These are phyloP conservation scores for Orbicella faveolata DNA, from an alignment of 64 coral and sea anemone genomes.

Conservation along the genomic window DNA sequence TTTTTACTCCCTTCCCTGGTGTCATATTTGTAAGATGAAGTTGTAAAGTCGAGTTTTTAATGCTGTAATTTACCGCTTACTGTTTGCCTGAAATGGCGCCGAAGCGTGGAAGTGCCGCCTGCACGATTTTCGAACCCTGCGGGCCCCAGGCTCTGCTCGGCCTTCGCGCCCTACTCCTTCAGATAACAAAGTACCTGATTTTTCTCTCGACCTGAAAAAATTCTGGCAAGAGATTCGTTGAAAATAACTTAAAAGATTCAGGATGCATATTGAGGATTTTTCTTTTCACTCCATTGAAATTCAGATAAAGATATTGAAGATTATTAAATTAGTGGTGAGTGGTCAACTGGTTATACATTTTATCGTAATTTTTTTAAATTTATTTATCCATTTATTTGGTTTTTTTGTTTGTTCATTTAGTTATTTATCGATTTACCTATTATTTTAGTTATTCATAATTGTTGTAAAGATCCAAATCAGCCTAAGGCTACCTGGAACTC, in stretches of 20 bases:
- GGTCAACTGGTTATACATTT: too few species aligned
- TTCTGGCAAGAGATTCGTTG: not conserved
- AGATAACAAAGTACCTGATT: too few species aligned
- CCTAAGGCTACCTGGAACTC: too few species aligned
- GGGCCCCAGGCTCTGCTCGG: not conserved
- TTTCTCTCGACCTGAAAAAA: too few species aligned
- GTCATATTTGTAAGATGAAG: slow-evolving; percentile 12
- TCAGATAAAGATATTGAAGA: not conserved
- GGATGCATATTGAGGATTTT: too few species aligned
- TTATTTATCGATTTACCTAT: not conserved
- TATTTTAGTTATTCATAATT: not conserved
- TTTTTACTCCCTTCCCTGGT: not conserved
- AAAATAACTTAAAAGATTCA: too few species aligned
- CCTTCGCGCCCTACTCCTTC: not conserved
- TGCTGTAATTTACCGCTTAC: not conserved
- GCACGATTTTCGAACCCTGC: not conserved
- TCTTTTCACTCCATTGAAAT: too few species aligned
- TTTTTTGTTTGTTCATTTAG: not conserved
- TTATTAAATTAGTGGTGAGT: too few species aligned
- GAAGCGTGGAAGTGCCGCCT: not conserved
- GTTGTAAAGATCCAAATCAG: too few species aligned
- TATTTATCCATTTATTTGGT: too few species aligned
- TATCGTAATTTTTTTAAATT: too few species aligned
- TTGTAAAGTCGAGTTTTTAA: not conserved
- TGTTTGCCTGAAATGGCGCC: not conserved